Percentiles rank a stretch among this genome's conserved stretches.
Conservation (phyloP, 1,140 invertebrate genomes). For the Trachymyrmex septentrionalis region DNA sequence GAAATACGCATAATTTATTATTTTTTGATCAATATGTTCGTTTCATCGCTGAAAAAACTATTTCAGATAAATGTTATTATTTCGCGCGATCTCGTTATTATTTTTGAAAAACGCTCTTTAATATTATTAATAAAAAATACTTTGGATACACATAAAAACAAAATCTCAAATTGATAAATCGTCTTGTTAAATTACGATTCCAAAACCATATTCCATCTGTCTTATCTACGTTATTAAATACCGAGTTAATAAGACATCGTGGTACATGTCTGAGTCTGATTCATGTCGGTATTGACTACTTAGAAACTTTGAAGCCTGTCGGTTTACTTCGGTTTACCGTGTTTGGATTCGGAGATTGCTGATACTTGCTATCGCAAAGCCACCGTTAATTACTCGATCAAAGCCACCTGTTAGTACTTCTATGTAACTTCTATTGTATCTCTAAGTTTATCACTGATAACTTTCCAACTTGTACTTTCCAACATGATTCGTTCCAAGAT, state of each 20-base stretch:
- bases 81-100: neutral
- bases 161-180: neutral
- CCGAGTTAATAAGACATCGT: slow-evolving; percentile 13
- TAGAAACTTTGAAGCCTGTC: slow-evolving; percentile 42
- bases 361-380: slow-evolving; percentile 49
- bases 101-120: neutral
- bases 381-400: slow-evolving; percentile 47
- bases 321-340: slow-evolving; percentile 23
- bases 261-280: neutral
- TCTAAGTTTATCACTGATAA: slow-evolving; percentile 12
- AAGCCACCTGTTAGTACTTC: slow-evolving; percentile 38
- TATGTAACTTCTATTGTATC: slow-evolving; percentile 20
- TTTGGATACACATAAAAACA: neutral
- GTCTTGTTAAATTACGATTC: neutral
- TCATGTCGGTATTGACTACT: slow-evolving; percentile 35
- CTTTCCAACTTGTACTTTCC: neutral
- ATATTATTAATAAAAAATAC: neutral
- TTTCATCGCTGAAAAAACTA: neutral
- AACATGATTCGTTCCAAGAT: no score
- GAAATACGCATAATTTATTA: neutral
- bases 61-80: neutral
- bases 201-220: neutral
- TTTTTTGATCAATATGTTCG: slow-evolving; percentile 20
- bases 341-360: slow-evolving; percentile 47
- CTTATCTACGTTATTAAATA: neutral